These are phyloP conservation scores for Melanotaenia maccullochi DNA, from an alignment of 2,797 vertebrate species.

Conservation along the genomic window DNA sequence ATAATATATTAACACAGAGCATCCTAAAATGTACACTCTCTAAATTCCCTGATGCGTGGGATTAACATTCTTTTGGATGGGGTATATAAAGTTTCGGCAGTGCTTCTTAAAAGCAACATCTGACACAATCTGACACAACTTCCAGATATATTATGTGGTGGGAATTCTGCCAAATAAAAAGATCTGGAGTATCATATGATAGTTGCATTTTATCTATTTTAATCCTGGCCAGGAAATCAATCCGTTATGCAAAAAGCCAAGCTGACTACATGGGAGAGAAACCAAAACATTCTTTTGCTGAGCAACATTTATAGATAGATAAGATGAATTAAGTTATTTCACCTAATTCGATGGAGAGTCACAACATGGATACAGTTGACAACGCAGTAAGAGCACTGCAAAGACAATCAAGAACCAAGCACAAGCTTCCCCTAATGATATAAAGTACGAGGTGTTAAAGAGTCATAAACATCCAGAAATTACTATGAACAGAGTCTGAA, in stretches of 20 bases:
- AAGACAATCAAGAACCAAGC: too few species aligned
- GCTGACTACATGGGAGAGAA: too few species aligned
- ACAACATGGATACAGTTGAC: too few species aligned
- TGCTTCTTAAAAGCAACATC: not conserved
- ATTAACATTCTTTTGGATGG: slow-evolving; percentile 26
- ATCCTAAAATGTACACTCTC: slow-evolving; percentile 21
- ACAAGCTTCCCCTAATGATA: too few species aligned
- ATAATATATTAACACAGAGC: slow-evolving; percentile 48
- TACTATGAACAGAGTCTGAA: not conserved
- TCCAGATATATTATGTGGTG: slow-evolving; percentile 3
- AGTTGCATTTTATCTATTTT: not conserved
- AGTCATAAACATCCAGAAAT: not conserved
- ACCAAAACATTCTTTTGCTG: too few species aligned
- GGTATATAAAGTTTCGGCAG: slow-evolving; percentile 7
- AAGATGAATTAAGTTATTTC: too few species aligned
- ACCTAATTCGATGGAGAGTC: too few species aligned
- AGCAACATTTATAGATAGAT: too few species aligned
- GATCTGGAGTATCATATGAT: not conserved
- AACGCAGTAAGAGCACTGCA: too few species aligned
- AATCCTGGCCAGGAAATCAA: not conserved
- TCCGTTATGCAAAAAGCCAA: not conserved
- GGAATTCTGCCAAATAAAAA: too few species aligned
- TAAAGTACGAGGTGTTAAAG: slow-evolving; percentile 7
- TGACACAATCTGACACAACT: slow-evolving; percentile 13
- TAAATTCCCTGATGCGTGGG: slow-evolving; percentile 1